These are phyloP conservation scores for Drosophila kepulauana DNA, from an alignment of 1,140 invertebrate species.

Conservation along the genomic window DNA sequence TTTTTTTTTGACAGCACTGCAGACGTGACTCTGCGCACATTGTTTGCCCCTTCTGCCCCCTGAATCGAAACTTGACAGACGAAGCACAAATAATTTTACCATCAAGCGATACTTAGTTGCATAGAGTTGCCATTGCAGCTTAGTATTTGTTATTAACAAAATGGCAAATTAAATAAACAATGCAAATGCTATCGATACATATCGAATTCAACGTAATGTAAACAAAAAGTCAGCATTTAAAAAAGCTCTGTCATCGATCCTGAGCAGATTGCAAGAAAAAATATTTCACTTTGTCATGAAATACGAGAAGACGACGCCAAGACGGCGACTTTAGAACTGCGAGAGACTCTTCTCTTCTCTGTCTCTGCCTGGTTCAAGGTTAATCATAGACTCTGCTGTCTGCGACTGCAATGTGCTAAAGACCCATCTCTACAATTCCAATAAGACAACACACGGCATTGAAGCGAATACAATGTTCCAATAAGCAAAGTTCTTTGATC, in stretches of 20 bases:
- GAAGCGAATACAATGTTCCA: not conserved
- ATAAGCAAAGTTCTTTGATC: conserved; percentile 13
- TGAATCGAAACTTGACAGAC: not conserved
- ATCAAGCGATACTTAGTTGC: not conserved
- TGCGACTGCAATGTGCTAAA: not conserved
- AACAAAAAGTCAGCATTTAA: conserved; percentile 24
- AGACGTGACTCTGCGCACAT: conserved; percentile 27
- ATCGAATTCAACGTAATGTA: conserved; percentile 21
- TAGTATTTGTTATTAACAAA: conserved; percentile 2
- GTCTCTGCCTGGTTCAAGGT: conserved; percentile 18
- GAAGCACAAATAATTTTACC: not conserved
- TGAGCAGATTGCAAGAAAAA: not conserved
- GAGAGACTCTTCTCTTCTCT: not conserved
- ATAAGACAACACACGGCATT: conserved; percentile 9
- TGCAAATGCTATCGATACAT: not conserved
- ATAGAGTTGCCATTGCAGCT: conserved; percentile 8
- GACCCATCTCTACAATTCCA: not conserved
- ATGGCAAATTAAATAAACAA: conserved; percentile 18
- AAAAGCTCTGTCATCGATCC: not conserved
- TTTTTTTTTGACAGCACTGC: conserved; percentile 1
- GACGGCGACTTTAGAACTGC: not conserved
- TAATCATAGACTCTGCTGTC: conserved; percentile 1
- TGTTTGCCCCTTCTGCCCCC: not conserved
- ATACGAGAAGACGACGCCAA: conserved; percentile 22
- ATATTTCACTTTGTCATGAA: conserved; percentile 13